Conservation (phyloP, 2,113 vertebrate species). For the Laterallus jamaicensis region DNA sequence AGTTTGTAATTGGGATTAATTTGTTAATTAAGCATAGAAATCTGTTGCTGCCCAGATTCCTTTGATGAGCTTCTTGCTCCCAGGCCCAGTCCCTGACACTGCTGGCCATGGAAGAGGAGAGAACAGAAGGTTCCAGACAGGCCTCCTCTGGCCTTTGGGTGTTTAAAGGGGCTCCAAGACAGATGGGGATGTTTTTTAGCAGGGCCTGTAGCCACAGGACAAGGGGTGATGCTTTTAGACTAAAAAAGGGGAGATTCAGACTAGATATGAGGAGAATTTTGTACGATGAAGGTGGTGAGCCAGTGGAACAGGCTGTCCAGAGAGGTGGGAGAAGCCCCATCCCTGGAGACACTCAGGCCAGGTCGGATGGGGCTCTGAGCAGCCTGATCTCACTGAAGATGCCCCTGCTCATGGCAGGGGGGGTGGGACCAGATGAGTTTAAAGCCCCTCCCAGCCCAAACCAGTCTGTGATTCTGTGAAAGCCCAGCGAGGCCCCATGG, state of each 20-base stretch:
- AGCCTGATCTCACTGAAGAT: fast-evolving
- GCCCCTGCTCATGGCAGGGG: fast-evolving
- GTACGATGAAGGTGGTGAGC: not conserved
- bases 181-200: not conserved
- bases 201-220: not conserved
- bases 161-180: not conserved
- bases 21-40: conserved; percentile 9
- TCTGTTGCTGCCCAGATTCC: not conserved
- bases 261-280: not conserved
- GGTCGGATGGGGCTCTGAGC: not conserved
- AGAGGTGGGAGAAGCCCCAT: not conserved
- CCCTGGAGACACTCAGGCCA: too few relatives aligned
- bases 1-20: conserved; percentile 48
- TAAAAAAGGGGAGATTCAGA: not conserved
- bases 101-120: not conserved
- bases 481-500: fast-evolving
- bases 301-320: not conserved
- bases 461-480: fast-evolving
- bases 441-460: not conserved
- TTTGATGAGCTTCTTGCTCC: not conserved
- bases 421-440: fast-evolving
- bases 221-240: not conserved
- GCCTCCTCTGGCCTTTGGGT: too few relatives aligned
- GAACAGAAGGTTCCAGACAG: too few relatives aligned
- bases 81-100: not conserved